Evolutionary conservation across 2,113 vertebrate genomes (phyloP).

Genomic region (Boulengeromyrus knoepffleri): DNA sequence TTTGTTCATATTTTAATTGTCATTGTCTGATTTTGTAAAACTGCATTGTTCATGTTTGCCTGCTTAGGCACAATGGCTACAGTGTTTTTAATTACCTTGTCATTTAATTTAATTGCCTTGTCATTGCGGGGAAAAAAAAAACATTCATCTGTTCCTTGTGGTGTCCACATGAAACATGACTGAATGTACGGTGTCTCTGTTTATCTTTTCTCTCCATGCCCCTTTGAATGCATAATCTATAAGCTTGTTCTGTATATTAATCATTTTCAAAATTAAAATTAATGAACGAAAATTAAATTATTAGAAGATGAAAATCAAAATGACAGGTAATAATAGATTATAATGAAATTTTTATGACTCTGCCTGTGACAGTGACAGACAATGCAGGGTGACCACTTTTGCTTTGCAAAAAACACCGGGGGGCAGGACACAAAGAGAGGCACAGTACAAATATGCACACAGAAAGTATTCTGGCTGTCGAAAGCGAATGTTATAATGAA

Average conservation of each 20-base stretch:
- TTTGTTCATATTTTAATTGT: not conserved
- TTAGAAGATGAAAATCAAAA: not conserved
- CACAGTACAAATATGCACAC: not conserved
- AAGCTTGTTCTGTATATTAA: not conserved
- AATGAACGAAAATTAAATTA: not conserved
- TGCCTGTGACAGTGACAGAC: no score
- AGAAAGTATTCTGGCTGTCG: not conserved
- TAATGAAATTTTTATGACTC: no score
- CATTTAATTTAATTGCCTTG: not conserved
- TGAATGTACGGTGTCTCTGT: not conserved
- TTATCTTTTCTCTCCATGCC: not conserved
- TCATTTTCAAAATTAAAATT: not conserved
- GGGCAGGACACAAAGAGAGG: not conserved
- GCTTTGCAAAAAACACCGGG: not conserved
- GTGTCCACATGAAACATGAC: not conserved
- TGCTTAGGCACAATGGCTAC: not conserved
- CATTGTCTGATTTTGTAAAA: not conserved
- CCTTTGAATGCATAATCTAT: not conserved
- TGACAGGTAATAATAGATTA: no score
- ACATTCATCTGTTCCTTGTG: not conserved
- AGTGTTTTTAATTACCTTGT: not conserved
- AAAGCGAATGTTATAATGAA: not conserved
- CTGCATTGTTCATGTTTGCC: not conserved
- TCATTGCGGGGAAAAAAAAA: not conserved
- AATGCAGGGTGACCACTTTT: not conserved